Conservation (phyloP, 2,888 invertebrate species). For the Agrotis ipsilon region DNA sequence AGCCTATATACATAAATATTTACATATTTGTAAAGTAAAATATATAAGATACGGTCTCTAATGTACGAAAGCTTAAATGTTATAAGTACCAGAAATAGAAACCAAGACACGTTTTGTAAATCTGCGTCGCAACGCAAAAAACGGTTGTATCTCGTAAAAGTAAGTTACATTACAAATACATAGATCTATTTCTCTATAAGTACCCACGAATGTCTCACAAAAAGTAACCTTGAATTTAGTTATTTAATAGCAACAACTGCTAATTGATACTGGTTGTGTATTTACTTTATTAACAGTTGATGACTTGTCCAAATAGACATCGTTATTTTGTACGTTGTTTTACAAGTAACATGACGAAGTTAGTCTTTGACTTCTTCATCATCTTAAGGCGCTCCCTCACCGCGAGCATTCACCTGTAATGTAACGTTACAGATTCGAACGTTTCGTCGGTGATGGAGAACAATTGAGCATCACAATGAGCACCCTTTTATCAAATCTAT, state of each 20-base stretch:
- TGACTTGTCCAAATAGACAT: not conserved
- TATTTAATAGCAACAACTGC: not conserved
- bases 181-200: not conserved
- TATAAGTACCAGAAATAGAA: not conserved
- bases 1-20: no score
- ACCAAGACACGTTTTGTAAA: not conserved
- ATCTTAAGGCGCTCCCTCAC: no score
- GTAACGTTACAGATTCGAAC: no score
- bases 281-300: no score
- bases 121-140: not conserved
- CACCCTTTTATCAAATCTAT: no score
- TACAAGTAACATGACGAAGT: no score
- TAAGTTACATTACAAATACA: not conserved
- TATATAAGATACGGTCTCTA: not conserved
- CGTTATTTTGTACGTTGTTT: not conserved
- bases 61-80: not conserved
- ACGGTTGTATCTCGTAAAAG: not conserved
- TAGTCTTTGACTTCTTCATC: no score
- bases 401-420: no score
- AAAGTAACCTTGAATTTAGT: conserved; percentile 34
- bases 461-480: no score
- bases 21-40: not conserved
- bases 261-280: not conserved
- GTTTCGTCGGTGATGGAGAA: no score
- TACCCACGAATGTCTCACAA: conserved; percentile 5